Evolutionary conservation across 1,140 invertebrate species (phyloP).

Genomic region (Drosophila pandora): DNA sequence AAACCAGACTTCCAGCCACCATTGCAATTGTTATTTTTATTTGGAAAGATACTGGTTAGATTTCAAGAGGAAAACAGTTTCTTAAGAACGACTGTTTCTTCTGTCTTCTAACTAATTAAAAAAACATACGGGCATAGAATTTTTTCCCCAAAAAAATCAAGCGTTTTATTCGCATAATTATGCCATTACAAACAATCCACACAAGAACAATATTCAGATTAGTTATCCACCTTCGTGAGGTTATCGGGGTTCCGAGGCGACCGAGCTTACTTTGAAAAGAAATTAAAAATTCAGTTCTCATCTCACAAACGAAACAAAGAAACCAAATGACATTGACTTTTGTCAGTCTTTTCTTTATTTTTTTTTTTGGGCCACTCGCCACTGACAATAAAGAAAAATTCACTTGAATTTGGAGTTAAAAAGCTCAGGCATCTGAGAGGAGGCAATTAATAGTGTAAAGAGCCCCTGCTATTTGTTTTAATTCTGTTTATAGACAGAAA

Average conservation of each 20-base stretch:
- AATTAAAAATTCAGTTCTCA: conserved; percentile 51
- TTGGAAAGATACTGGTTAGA: neutral
- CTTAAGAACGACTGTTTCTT: too few relatives aligned
- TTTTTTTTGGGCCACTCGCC: neutral
- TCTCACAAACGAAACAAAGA: conserved; percentile 34
- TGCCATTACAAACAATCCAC: conserved; percentile 17
- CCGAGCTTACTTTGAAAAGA: conserved; percentile 24
- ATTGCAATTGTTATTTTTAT: neutral
- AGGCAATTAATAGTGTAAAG: conserved; percentile 44
- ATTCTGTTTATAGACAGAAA: conserved; percentile 36
- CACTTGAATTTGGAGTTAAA: conserved; percentile 19
- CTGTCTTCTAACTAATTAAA: neutral
- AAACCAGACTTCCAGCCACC: conserved; percentile 7
- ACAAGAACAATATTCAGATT: conserved; percentile 13
- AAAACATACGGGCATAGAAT: conserved; percentile 15
- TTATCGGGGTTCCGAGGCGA: neutral
- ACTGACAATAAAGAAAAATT: conserved; percentile 26
- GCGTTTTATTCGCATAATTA: conserved; percentile 19
- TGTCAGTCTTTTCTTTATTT: neutral
- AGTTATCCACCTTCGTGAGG: conserved; percentile 13
- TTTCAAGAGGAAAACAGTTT: too few relatives aligned
- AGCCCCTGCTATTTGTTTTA: conserved; percentile 35
- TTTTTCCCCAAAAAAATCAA: conserved; percentile 2
- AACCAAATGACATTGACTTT: conserved; percentile 45
- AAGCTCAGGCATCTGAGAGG: conserved; percentile 7